A percentile compares a stretch with the other conserved stretches of the same genome.
These are phyloP conservation scores for Phaethon lepturus DNA, from an alignment of 2,113 vertebrate species.

Conservation along the genomic window DNA sequence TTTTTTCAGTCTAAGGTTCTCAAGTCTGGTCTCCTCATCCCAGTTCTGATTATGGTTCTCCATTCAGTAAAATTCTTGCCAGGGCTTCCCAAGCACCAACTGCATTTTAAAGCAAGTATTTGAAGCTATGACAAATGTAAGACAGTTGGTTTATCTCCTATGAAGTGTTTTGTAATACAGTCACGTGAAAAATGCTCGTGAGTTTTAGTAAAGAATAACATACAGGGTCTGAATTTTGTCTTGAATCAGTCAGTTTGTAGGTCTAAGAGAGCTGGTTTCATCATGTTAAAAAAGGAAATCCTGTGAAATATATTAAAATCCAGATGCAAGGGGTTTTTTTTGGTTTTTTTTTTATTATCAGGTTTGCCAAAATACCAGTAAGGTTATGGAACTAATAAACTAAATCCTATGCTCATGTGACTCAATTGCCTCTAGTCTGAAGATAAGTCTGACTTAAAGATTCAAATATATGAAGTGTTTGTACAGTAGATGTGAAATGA, in stretches of 20 bases:
- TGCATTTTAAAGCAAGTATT: neutral
- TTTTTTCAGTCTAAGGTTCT: neutral
- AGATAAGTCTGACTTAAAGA: constrained; percentile 56
- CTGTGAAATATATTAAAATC: constrained; percentile 65
- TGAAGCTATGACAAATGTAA: neutral
- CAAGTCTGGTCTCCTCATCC: neutral
- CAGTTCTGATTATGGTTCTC: neutral
- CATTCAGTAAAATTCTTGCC: neutral
- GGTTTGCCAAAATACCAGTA: constrained; percentile 57
- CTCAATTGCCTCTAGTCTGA: constrained; percentile 26
- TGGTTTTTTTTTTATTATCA: neutral
- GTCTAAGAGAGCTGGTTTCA: constrained; percentile 10
- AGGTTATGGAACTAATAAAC: constrained; percentile 67
- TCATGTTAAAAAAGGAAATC: constrained; percentile 42
- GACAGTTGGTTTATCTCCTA: neutral
- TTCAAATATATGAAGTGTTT: constrained; percentile 68
- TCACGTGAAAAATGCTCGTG: neutral
- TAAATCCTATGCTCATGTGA: constrained; percentile 49
- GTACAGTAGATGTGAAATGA: constrained; percentile 39
- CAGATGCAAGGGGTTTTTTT: neutral
- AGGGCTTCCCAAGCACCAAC: neutral
- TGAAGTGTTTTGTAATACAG: neutral
- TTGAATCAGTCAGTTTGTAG: neutral
- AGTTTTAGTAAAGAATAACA: constrained; percentile 14
- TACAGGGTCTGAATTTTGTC: neutral